Evolutionary conservation across 1,140 invertebrate species (phyloP).

Genomic region (Schlechtendalia chinensis): DNA sequence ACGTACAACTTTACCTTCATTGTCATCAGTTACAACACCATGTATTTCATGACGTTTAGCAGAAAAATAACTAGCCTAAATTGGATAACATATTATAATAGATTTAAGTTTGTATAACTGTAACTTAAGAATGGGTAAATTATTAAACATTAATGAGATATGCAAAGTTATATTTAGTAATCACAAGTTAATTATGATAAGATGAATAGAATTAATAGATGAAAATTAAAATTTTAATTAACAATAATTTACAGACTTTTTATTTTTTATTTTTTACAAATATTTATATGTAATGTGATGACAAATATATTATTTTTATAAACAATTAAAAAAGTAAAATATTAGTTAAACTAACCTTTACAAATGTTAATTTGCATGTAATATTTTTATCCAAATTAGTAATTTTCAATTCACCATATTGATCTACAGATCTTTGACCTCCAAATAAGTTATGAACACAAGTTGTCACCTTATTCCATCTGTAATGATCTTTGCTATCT

Average conservation of each 20-base stretch:
- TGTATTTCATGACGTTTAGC: slow-evolving; percentile 75
- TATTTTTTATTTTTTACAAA: too few relatives aligned
- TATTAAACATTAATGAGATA: too few relatives aligned
- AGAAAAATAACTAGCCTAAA: slow-evolving; percentile 75
- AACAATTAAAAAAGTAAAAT: too few relatives aligned
- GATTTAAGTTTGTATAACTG: too few relatives aligned
- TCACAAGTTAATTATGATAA: too few relatives aligned
- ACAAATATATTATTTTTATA: neutral
- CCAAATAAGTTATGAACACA: slow-evolving; percentile 84
- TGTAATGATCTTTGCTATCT: slow-evolving; percentile 65
- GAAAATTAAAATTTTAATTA: too few relatives aligned
- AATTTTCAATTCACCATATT: slow-evolving; percentile 80
- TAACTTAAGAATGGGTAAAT: too few relatives aligned
- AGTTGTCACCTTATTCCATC: slow-evolving; percentile 85
- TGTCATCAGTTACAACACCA: slow-evolving; percentile 64
- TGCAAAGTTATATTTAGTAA: too few relatives aligned
- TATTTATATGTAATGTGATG: too few relatives aligned
- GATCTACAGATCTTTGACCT: slow-evolving; percentile 80
- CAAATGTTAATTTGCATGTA: slow-evolving; percentile 76
- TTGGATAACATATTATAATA: neutral
- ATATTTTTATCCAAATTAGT: slow-evolving; percentile 59
- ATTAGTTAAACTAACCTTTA: slow-evolving; percentile 63
- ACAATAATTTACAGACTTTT: too few relatives aligned
- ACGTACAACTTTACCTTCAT: slow-evolving; percentile 63
- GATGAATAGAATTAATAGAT: too few relatives aligned